Evolutionary conservation across 64 coral and sea anemone genomes (phyloP), one percentile per base, ranked within the genome.

Genomic region (Astreopora myriophthalma): DNA sequence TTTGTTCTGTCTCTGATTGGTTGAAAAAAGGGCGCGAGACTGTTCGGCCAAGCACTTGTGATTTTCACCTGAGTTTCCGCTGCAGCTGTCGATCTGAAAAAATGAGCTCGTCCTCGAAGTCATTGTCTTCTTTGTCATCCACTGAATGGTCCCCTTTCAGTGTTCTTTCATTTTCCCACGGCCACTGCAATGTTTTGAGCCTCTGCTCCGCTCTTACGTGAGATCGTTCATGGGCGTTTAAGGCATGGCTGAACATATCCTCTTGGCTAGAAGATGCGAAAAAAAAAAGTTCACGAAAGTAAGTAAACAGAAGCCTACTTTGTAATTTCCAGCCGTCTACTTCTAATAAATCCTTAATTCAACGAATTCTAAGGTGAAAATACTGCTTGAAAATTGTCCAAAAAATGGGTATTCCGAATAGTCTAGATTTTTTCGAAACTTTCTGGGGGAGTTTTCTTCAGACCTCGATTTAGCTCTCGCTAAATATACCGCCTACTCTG

Each of bases 151-250:
- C 86, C 27, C 92, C 96, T 33, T 98, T 95, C 63, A 87, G 89
- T 2, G 96, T 98, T 2, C 29, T 60, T 17, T 92, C 94, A 76
- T 89, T 99, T 84, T 99, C 97, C 97, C 97, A 99, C 0, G 94
- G 73, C 90, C 91, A 99, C 22, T 78, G 94, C 19, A 96, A 36
- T 1, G 93, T 86, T 33, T 95, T 93, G 0, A 99, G 84, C 19
- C 94, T 74, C 25, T 98, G 94, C 3, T 98, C 96, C 0, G 96
- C 71, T 30, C 94, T 71, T 48, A 92, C 66, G 20, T 98, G 96
- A 22, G 96, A 87, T 19, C 96, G 70, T 42, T 98, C 96, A 24
- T 99, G 97, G n/a, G 94, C 97, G 16, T 73, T 96, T 24, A 95
- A 26, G 1, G 87, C 26, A 62, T 91, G 82, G 33, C 69, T 96